Base-by-base conservation (phyloP, 2,888 invertebrate genomes). In the Ischnus inquisitorius region DNA sequence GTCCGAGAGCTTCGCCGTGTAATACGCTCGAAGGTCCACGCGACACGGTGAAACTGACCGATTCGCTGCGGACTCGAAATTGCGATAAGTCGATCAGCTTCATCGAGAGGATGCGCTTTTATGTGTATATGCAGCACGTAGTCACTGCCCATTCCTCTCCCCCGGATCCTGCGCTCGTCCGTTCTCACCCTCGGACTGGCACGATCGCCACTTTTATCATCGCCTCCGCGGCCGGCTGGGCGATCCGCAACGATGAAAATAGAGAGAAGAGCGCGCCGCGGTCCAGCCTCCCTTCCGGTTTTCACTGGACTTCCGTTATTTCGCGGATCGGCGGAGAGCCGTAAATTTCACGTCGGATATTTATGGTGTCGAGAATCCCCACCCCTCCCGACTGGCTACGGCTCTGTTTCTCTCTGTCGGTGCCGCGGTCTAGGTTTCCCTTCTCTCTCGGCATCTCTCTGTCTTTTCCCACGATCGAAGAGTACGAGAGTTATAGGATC, bases 321-420 rank as follows among this genome's bases (percentile, higher is more conserved):
- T 77, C 84, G 86, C 72, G 71, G 79, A 82, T 86, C 79, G 85
- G 75, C 84, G 79, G 68, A 71, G 82, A 67, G 69, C 79, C 84
- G 81, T 81, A 85, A 80, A 79, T 79, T 83, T 69, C 65, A 46
- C 72, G 48, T 65, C 82, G 64, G 76, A 82, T 85, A 83, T 85
- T 82, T 80, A 81, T 75, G 68, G 83, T 78, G 46, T 68, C 78
- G 80, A 74, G 75, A 69, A 77, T 8, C 34, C 34, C 34, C n/a
- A n/a, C n/a, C n/a, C n/a, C n/a, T n/a, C 72, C 28, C 54, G 65
- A 60, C n/a, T n/a, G n/a, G n/a, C n/a, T n/a, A n/a, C 43, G 65
- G 69, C 64, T 82, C 79, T 60, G 34, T 34, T 25, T 60, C 28
- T 60, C 57, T 28, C 54, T 54, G 3, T 54, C 57, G 34, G 34